Conservation (phyloP, 2,113 vertebrate species). For the Brachirus orientalis region DNA sequence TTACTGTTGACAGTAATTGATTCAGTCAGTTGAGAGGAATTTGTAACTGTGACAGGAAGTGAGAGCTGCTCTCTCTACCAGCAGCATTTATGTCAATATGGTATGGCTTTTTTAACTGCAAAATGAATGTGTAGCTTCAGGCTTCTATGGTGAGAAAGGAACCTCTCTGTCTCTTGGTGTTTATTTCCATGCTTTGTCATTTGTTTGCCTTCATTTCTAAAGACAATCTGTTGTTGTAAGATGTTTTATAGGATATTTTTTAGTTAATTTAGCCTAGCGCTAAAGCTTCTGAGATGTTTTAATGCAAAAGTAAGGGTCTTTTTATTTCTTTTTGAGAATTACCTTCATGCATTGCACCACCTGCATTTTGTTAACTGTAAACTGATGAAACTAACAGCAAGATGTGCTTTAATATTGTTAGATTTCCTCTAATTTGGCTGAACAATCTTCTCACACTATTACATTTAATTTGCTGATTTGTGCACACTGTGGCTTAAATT, state of each 20-base stretch:
- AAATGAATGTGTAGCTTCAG: conserved; percentile 12
- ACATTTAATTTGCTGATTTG: not conserved
- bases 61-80: conserved; percentile 2
- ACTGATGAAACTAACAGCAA: conserved; percentile 4
- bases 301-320: too few species aligned
- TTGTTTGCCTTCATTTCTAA: not conserved
- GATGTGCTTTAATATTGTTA: conserved; percentile 4
- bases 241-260: too few species aligned
- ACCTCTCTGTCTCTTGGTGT: not conserved
- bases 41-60: conserved; percentile 29
- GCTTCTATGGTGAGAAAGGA: not conserved
- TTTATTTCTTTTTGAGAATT: not conserved
- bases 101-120: conserved; percentile 11
- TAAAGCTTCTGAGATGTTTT: too few species aligned
- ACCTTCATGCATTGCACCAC: conserved; percentile 3
- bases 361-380: conserved; percentile 8
- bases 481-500: not conserved
- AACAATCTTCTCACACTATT: not conserved
- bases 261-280: too few species aligned
- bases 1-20: conserved; percentile 23
- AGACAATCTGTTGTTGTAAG: too few species aligned
- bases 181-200: not conserved
- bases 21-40: conserved; percentile 30
- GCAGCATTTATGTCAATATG: not conserved
- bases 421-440: not conserved